phyloP scores from a whole-genome alignment of 2,888 invertebrate species.

The Epinotia bilunana region DNA sequence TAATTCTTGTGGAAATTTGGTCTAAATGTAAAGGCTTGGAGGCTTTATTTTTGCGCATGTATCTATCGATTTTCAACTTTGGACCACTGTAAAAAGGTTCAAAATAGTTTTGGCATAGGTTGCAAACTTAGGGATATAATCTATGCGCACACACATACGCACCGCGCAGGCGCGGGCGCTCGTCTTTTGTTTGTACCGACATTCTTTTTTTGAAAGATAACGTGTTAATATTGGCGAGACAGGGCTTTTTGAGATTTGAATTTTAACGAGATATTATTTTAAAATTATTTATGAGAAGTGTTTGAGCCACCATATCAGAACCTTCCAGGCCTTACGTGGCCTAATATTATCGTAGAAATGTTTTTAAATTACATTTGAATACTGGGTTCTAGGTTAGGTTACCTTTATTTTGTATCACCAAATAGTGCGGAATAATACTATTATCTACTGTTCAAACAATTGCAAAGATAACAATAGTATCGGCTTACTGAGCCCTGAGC shows the following conservation, averaged over 20 bases:
- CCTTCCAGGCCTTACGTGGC: neutral
- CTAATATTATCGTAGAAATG: neutral
- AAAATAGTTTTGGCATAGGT: neutral
- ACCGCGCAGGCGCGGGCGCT: neutral
- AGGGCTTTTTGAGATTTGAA: constrained; percentile 12
- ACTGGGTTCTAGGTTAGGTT: no score
- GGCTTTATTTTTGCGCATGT: neutral
- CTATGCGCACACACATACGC: neutral
- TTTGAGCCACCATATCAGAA: neutral
- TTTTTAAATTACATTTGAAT: no score
- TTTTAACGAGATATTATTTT: constrained; percentile 18
- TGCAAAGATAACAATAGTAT: no score
- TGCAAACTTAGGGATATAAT: neutral
- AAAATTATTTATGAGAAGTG: neutral
- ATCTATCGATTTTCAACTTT: neutral
- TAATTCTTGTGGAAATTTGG: neutral
- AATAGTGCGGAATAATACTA: neutral
- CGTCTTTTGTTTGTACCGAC: constrained; percentile 9
- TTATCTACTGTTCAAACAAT: no score
- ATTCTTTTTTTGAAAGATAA: constrained; percentile 6
- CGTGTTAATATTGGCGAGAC: constrained; percentile 15
- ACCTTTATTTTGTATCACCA: neutral
- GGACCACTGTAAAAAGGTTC: neutral
- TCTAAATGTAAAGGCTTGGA: neutral
- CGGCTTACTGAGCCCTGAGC: no score